Percentiles rank a stretch among this genome's conserved stretches.
Conservation (phyloP, 2,797 vertebrate genomes). For the Antrozous pallidus region DNA sequence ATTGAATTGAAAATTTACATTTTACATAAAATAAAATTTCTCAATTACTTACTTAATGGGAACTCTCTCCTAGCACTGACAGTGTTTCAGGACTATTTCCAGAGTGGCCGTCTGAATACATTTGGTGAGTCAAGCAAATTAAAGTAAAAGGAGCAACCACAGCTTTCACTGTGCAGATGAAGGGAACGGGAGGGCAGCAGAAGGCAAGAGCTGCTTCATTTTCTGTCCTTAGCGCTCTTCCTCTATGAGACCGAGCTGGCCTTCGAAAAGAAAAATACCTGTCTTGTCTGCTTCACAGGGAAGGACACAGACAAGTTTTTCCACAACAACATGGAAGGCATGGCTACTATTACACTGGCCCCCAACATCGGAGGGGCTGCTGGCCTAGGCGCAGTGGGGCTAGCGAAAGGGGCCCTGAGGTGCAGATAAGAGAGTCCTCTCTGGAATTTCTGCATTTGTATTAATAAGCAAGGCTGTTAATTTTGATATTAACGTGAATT, state of each 20-base stretch:
- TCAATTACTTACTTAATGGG: constrained; percentile 66
- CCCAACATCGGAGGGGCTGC: neutral
- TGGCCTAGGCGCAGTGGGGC: neutral
- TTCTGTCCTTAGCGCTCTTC: neutral
- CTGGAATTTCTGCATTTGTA: neutral
- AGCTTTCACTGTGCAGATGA: neutral
- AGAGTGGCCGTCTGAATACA: constrained; percentile 50
- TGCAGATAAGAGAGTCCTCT: neutral
- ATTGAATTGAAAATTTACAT: constrained; percentile 62
- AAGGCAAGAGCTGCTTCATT: neutral
- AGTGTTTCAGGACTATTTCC: neutral
- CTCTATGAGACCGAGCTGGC: neutral
- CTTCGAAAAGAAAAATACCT: neutral
- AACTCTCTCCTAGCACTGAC: constrained; percentile 35
- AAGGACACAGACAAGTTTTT: neutral
- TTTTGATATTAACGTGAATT: neutral
- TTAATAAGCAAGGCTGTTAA: neutral
- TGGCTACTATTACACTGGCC: neutral
- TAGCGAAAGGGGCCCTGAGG: rapidly evolving
- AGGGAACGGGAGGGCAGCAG: neutral
- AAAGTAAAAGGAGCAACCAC: neutral
- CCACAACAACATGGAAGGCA: neutral
- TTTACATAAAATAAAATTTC: constrained; percentile 55
- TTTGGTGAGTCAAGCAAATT: constrained; percentile 58
- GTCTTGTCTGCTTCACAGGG: neutral